phyloP scores from a whole-genome alignment of 2,888 invertebrate genomes.

The Synergus gifuensis region DNA sequence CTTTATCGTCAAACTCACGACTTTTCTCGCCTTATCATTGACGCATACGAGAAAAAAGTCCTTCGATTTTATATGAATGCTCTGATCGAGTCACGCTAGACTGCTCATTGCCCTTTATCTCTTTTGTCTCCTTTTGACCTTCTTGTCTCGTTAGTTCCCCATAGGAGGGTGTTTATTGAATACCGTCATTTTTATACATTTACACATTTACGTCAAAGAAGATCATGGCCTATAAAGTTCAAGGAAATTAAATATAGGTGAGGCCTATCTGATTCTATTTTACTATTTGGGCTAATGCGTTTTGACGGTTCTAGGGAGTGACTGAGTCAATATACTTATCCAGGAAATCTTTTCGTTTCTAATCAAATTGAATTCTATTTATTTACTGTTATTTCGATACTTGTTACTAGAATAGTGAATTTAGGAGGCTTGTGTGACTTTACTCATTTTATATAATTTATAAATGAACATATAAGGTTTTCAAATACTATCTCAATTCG shows the following conservation, averaged over 20 bases:
- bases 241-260: conserved; percentile 16
- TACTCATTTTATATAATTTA: too few relatives aligned
- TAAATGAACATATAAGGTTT: not conserved
- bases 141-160: conserved; percentile 10
- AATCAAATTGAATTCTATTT: too few relatives aligned
- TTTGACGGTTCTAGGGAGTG: conserved; percentile 10
- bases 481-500: not conserved
- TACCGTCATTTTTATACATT: not conserved
- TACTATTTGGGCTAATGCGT: conserved; percentile 16
- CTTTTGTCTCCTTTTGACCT: conserved; percentile 19
- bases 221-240: not conserved
- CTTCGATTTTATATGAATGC: not conserved
- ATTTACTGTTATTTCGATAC: too few relatives aligned
- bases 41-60: conserved; percentile 6
- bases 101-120: conserved; percentile 17
- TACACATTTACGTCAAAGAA: not conserved
- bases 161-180: conserved; percentile 28
- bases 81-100: not conserved
- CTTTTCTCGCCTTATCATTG: conserved; percentile 21
- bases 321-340: not conserved
- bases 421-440: too few relatives aligned
- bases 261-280: conserved; percentile 1
- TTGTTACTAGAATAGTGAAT: too few relatives aligned
- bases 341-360: too few relatives aligned
- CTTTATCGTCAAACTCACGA: conserved; percentile 7